Evolutionary conservation across 1,140 invertebrate genomes (phyloP).

Genomic region (Nomia melanderi): DNA sequence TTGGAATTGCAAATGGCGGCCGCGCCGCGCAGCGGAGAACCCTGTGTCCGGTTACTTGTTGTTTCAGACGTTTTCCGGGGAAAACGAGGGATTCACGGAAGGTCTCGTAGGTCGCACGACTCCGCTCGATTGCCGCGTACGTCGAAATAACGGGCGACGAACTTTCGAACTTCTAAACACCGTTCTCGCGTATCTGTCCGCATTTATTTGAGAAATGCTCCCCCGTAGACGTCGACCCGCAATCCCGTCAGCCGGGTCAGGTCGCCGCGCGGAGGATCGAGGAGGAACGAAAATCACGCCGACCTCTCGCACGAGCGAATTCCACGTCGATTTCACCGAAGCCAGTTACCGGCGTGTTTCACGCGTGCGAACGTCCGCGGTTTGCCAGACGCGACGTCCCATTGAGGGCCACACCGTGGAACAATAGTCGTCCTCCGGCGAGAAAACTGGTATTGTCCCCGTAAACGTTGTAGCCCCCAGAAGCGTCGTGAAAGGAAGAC

Average conservation of each 20-base stretch:
- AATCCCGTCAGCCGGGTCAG: background rate
- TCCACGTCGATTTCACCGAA: background rate
- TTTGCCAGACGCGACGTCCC: background rate
- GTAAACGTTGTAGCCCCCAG: slow-evolving; percentile 39
- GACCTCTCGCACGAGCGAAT: too few species aligned
- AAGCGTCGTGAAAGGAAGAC: slow-evolving; percentile 17
- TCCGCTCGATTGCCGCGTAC: background rate
- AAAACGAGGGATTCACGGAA: background rate
- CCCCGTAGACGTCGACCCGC: too few species aligned
- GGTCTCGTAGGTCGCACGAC: background rate
- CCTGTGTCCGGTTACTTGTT: background rate
- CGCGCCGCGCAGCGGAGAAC: background rate
- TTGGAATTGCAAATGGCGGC: slow-evolving; percentile 34
- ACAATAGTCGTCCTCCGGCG: slow-evolving; percentile 29
- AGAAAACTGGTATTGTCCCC: slow-evolving; percentile 37
- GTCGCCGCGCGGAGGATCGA: too few species aligned
- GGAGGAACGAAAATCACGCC: too few species aligned
- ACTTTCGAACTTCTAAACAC: background rate
- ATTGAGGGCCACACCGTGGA: slow-evolving; percentile 22
- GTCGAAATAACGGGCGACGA: background rate
- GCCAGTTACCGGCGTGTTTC: slow-evolving; percentile 12
- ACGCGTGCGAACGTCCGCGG: slow-evolving; percentile 19
- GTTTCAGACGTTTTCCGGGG: slow-evolving; percentile 1
- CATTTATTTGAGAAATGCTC: background rate
- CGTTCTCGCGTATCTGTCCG: background rate